Percentiles rank a stretch among this genome's conserved stretches.
Evolutionary conservation across 2,797 vertebrate species (phyloP).

Genomic region (Crenichthys baileyi): DNA sequence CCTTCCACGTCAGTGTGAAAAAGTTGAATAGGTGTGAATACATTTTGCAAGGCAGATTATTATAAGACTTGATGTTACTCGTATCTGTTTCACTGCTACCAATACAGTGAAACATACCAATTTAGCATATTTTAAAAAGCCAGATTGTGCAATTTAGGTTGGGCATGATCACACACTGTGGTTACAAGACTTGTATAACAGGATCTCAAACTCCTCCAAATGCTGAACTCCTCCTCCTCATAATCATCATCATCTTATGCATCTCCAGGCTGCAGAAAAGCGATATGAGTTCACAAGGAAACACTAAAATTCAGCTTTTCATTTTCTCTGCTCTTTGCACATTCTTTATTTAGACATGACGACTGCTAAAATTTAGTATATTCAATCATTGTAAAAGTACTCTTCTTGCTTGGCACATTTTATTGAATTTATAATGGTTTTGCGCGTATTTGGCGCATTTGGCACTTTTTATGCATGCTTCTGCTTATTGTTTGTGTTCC

Average conservation of each 20-base stretch:
- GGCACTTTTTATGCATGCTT: conserved; percentile 72
- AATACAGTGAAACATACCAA: background rate
- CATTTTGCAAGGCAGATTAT: background rate
- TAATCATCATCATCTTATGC: conserved; percentile 48
- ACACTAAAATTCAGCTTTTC: conserved; percentile 58
- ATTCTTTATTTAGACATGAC: conserved; percentile 46
- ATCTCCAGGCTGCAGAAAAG: conserved; percentile 72
- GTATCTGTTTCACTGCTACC: background rate
- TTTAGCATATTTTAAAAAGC: background rate
- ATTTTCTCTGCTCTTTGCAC: conserved; percentile 35
- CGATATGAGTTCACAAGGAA: conserved; percentile 78
- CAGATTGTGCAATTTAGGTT: conserved; percentile 23
- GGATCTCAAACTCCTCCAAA: conserved; percentile 84
- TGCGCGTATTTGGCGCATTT: conserved; percentile 65
- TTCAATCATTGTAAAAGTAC: background rate
- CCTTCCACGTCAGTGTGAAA: no score
- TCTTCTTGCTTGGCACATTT: conserved; percentile 16
- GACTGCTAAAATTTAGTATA: background rate
- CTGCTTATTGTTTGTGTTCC: conserved; percentile 80
- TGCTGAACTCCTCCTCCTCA: conserved; percentile 83
- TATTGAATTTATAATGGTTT: conserved; percentile 68
- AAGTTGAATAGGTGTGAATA: background rate
- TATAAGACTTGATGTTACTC: background rate
- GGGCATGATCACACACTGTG: conserved; percentile 34
- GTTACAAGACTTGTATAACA: conserved; percentile 83